A percentile compares a stretch with the other conserved stretches of the same genome.
Conservation (phyloP, 2,797 vertebrate species). For the Lepidocolaptes lacrymiger region DNA sequence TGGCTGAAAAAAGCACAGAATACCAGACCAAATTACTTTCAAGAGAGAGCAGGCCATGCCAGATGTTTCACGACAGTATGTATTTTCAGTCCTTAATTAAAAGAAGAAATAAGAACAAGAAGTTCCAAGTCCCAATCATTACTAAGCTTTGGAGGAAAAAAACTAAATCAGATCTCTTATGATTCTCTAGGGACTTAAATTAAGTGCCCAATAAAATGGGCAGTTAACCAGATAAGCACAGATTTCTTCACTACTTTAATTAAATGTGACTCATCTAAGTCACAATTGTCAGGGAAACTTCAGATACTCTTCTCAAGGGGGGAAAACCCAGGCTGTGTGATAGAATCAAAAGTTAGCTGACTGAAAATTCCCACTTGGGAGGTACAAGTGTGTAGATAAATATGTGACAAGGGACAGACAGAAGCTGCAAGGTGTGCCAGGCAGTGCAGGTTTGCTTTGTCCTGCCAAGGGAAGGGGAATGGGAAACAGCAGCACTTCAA, state of each 20-base stretch:
- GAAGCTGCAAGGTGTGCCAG: neutral
- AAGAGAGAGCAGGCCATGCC: neutral
- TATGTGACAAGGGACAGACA: neutral
- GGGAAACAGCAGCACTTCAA: neutral
- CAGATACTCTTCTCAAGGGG: neutral
- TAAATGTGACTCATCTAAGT: conserved; percentile 9
- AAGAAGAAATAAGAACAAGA: neutral
- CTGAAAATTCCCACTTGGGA: neutral
- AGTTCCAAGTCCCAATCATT: neutral
- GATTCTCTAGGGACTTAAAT: conserved; percentile 23
- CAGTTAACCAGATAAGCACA: conserved; percentile 40
- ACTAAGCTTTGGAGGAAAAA: neutral
- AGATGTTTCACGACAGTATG: neutral
- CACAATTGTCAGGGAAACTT: neutral
- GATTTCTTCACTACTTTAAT: conserved; percentile 43
- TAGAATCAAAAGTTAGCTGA: neutral
- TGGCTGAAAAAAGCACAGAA: neutral
- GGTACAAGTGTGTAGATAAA: neutral
- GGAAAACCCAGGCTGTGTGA: fast-evolving
- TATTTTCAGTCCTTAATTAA: conserved; percentile 45
- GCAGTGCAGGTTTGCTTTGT: neutral
- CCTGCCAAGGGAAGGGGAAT: neutral
- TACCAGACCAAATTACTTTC: neutral
- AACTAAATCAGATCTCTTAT: conserved; percentile 5
- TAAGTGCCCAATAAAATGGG: conserved; percentile 18